phyloP scores from a whole-genome alignment of 2,113 vertebrate genomes.

The Sinosuthora webbiana region DNA sequence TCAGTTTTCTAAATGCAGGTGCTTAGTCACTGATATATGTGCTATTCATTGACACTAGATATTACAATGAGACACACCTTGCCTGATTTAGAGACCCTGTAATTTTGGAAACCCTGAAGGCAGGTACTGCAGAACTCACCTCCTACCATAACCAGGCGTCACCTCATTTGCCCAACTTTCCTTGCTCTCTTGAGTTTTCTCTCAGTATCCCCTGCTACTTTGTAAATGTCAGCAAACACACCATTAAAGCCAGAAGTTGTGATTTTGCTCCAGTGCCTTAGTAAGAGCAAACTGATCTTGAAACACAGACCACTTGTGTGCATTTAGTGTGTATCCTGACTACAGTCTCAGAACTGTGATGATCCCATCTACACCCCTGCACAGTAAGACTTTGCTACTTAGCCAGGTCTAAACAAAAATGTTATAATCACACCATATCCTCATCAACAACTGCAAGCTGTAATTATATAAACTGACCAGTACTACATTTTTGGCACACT shows the following conservation, averaged over 20 bases:
- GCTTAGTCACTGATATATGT: not conserved
- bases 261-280: not conserved
- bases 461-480: constrained; percentile 33
- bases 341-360: not conserved
- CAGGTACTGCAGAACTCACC: not conserved
- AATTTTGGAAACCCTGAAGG: not conserved
- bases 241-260: not conserved
- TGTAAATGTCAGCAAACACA: not conserved
- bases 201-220: not conserved
- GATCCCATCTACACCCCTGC: not conserved
- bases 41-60: not conserved
- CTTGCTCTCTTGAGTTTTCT: not conserved
- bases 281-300: not conserved
- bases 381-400: not conserved
- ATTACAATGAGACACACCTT: not conserved
- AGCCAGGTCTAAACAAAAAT: not conserved
- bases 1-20: not conserved
- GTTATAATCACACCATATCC: constrained; percentile 24
- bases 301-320: not conserved
- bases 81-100: not conserved
- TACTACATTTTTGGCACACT: constrained; percentile 10
- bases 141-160: fast-evolving
- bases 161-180: not conserved
- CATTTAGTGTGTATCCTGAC: not conserved
- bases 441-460: not conserved